Conservation (phyloP, 1,140 invertebrate genomes). For the Ceratina calcarata region DNA sequence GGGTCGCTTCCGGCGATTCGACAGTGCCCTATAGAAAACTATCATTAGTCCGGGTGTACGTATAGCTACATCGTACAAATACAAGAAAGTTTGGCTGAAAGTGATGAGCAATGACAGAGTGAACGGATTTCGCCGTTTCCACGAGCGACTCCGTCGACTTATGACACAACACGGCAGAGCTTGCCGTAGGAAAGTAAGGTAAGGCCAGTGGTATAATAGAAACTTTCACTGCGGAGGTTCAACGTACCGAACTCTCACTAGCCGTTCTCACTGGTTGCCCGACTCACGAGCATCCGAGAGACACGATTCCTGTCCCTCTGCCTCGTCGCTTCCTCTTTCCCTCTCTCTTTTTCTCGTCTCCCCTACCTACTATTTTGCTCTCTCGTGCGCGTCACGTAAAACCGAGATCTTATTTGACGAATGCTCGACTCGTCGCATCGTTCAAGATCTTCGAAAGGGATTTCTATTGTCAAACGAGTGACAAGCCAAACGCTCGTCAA, state of each 20-base stretch:
- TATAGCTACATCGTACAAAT: no score
- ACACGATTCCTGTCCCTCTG: constrained; percentile 49
- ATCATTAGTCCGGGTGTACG: not conserved
- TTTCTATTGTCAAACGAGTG: no score
- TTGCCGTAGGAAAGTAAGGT: constrained; percentile 80
- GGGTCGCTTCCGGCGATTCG: not conserved
- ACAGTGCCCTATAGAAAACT: not conserved
- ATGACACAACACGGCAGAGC: constrained; percentile 78
- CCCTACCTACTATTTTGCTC: not conserved
- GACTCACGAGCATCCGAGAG: constrained; percentile 46
- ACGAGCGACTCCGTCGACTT: constrained; percentile 60
- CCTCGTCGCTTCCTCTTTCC: not conserved
- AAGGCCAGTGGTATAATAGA: constrained; percentile 81
- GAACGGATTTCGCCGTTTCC: constrained; percentile 54
- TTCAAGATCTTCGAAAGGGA: no score
- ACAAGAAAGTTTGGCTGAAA: not conserved
- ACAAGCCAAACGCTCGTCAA: no score
- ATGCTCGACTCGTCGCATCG: no score
- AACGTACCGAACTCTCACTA: constrained; percentile 79
- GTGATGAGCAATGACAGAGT: not conserved
- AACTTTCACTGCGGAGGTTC: constrained; percentile 81
- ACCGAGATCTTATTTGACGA: not conserved
- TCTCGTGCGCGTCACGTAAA: constrained; percentile 14
- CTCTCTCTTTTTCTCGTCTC: not conserved
- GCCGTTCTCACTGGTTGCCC: constrained; percentile 66